A percentile compares a stretch with the other conserved stretches of the same genome.
Conservation (phyloP, 2,888 invertebrate genomes). For the Danaus chrysippus region DNA sequence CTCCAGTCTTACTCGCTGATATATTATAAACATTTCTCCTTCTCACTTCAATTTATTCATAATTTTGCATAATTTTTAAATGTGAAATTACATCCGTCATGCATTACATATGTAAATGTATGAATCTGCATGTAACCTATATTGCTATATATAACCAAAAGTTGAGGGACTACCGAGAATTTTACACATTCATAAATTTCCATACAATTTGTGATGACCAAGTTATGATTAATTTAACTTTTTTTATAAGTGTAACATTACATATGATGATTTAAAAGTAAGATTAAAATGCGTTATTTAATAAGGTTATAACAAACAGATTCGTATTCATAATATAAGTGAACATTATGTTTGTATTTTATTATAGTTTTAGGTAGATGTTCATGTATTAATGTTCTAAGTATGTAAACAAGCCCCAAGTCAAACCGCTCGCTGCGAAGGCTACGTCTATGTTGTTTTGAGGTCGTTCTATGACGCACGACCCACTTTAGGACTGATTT, state of each 20-base stretch:
- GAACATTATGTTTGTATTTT: neutral
- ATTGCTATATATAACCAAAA: neutral
- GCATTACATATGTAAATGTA: neutral
- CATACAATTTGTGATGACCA: no score
- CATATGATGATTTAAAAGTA: neutral
- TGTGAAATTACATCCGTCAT: neutral
- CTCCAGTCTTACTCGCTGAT: no score
- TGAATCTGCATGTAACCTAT: neutral
- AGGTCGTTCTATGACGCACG: neutral
- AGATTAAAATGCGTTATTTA: neutral
- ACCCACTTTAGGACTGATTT: constrained; percentile 1
- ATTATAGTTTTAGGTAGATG: neutral
- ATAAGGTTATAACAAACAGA: no score
- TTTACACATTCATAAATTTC: neutral
- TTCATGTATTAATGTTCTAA: neutral
- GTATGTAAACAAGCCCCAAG: constrained; percentile 1
- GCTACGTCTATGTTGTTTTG: neutral
- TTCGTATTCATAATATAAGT: neutral
- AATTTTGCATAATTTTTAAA: neutral
- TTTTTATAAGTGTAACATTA: no score
- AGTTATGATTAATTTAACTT: no score
- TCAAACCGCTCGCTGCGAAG: constrained; percentile 1
- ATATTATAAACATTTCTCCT: no score
- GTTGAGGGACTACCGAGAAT: neutral
- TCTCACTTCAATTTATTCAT: no score